phyloP scores from a whole-genome alignment of 1,140 invertebrate species.

The Trissolcus basalis region DNA sequence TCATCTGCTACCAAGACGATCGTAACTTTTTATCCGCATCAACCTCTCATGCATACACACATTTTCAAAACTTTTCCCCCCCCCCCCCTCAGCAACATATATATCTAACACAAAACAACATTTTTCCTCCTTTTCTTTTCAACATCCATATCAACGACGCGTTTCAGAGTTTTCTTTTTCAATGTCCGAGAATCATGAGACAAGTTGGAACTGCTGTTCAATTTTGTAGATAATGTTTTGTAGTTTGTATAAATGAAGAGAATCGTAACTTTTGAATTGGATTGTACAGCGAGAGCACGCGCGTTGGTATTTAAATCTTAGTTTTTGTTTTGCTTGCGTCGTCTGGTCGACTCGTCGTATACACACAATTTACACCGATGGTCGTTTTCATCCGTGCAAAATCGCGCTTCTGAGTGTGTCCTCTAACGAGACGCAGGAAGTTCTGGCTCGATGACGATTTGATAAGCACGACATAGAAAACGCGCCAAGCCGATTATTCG shows the following conservation, averaged over 20 bases:
- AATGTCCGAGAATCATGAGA: too few relatives aligned
- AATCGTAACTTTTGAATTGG: too few relatives aligned
- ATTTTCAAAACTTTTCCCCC: constrained; percentile 24
- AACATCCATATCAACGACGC: neutral
- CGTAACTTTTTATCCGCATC: constrained; percentile 14
- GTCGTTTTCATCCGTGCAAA: constrained; percentile 52
- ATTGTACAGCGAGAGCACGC: constrained; percentile 33
- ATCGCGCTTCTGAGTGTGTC: constrained; percentile 4
- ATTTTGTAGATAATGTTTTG: too few relatives aligned
- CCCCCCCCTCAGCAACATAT: too few relatives aligned
- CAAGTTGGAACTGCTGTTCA: too few relatives aligned
- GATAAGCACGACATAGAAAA: constrained; percentile 47
- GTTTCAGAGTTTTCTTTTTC: too few relatives aligned
- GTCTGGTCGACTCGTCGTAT: constrained; percentile 38
- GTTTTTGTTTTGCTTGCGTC: constrained; percentile 32
- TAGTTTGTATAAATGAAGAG: too few relatives aligned
- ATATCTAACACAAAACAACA: too few relatives aligned
- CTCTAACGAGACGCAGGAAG: constrained; percentile 53
- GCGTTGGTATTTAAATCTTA: constrained; percentile 43
- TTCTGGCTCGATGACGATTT: constrained; percentile 43
- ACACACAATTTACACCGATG: constrained; percentile 54
- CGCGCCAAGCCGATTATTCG: constrained; percentile 33
- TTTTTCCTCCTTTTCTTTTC: too few relatives aligned
- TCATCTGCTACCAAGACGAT: constrained; percentile 36
- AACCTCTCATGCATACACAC: constrained; percentile 41